phyloP scores from a whole-genome alignment of 1,140 invertebrate species.

The Ips nitidus region DNA sequence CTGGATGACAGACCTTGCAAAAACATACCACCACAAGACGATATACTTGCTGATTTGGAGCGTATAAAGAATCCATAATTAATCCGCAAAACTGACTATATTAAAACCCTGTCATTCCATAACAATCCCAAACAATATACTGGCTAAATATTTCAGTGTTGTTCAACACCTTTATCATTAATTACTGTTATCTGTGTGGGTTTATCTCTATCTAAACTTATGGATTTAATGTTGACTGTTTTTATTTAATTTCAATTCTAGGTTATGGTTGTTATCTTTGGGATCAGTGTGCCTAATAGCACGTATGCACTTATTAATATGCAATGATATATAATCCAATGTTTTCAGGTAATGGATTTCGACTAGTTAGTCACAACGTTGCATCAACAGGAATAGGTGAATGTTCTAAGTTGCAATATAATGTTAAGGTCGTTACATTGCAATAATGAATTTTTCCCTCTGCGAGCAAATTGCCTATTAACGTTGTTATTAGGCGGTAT shows the following conservation, averaged over 20 bases:
- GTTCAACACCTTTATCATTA: conserved; percentile 18
- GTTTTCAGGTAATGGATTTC: background rate
- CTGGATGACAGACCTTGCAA: background rate
- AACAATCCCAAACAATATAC: background rate
- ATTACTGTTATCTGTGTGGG: conserved; percentile 13
- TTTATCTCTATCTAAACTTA: conserved; percentile 6
- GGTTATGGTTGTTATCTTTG: background rate
- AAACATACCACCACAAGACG: conserved; percentile 14
- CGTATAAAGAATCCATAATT: conserved; percentile 4
- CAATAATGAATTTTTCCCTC: conserved; percentile 6
- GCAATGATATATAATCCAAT: background rate
- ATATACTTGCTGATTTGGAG: conserved; percentile 3
- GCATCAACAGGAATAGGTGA: conserved; percentile 9
- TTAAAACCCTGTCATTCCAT: too few relatives aligned
- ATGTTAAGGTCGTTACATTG: conserved; percentile 11
- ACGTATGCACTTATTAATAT: conserved; percentile 6
- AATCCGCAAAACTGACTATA: background rate
- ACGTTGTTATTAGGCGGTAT: conserved; percentile 1
- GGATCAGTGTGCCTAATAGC: background rate
- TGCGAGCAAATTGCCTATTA: conserved; percentile 6
- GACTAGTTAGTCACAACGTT: too few relatives aligned
- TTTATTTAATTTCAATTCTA: conserved; percentile 20
- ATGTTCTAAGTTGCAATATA: conserved; percentile 9
- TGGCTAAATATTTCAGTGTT: conserved; percentile 9
- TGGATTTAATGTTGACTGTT: conserved; percentile 5